Evolutionary conservation across 2,888 invertebrate species (phyloP).

Genomic region (Calephelis perditalis): DNA sequence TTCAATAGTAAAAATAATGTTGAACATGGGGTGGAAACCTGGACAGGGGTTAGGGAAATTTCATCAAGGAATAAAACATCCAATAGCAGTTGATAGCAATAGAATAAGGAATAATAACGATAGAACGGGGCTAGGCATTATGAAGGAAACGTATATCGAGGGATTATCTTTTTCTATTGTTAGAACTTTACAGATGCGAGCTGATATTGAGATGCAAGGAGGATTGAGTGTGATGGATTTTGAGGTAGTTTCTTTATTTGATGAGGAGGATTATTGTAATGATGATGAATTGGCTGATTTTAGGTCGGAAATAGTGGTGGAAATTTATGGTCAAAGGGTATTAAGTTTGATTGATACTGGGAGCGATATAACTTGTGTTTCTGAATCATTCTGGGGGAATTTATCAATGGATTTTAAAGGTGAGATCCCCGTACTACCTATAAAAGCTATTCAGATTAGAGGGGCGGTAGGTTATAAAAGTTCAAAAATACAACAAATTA

Average conservation of each 20-base stretch:
- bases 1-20: conserved; percentile 12
- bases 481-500: conserved; percentile 18
- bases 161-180: not conserved
- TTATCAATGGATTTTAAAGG: not conserved
- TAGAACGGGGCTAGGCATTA: conserved; percentile 9
- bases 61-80: not conserved
- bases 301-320: conserved; percentile 19
- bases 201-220: not conserved
- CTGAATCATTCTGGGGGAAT: conserved; percentile 1
- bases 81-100: not conserved
- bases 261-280: not conserved
- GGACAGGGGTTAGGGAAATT: conserved; percentile 13
- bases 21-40: conserved; percentile 19
- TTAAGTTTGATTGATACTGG: conserved; percentile 24
- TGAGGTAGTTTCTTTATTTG: not conserved
- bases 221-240: not conserved
- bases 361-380: conserved; percentile 26
- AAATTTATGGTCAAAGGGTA: conserved; percentile 6
- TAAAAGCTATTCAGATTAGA: conserved; percentile 22
- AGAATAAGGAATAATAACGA: not conserved
- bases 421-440: conserved; percentile 9
- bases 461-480: conserved; percentile 25
- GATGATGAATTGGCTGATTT: not conserved
- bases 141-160: too few species aligned
- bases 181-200: not conserved